Evolutionary conservation across 2,797 vertebrate species (phyloP), one percentile per base, ranked within the genome.

Genomic region (Cygnus olor): DNA sequence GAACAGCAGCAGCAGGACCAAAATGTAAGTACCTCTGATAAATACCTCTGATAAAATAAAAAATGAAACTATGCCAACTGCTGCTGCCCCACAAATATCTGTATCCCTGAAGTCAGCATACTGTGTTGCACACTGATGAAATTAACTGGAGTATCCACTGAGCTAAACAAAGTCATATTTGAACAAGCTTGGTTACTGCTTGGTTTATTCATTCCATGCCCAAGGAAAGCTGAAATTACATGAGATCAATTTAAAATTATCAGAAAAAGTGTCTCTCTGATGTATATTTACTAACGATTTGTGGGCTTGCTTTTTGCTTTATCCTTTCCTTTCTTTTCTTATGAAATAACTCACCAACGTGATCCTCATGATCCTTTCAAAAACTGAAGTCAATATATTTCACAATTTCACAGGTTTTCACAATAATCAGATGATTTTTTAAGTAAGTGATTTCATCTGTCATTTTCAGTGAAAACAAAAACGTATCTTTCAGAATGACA

Each of bases 391-490:
- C 45, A 42, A 34, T 2, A 0, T 16, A 83, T 57, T 91, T 85
- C 51, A 34, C 71, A 94, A 85, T 78, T 78, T 16, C 61, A 30
- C 32, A 69, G 70, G 60, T 78, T 79, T 94, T 83, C 34, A 54
- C 20, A 88, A 80, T 51, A 80, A 81, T 69, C 34, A 69, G 65
- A 54, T 32, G 2, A 28, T 18, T 45, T 88, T 91, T 91, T 89
- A 65, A 61, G 11, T 17, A 91, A 66, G 66, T 10, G 78, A 69
- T 90, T 86, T 70, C 27, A 3, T 58, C 90, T 86, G 71, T 79
- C 88, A 79, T 53, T 90, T 94, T 89, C 44, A 81, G 19, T 60
- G 58, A 88, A 94, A 92, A 60, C 24, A 83, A 71, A 89, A 88
- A 34, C 45, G n/a, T 85, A 83, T 38, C 54, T 78, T 76, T 79